Base-by-base conservation (phyloP, 1,140 invertebrate species). In the Halyomorpha halys region DNA sequence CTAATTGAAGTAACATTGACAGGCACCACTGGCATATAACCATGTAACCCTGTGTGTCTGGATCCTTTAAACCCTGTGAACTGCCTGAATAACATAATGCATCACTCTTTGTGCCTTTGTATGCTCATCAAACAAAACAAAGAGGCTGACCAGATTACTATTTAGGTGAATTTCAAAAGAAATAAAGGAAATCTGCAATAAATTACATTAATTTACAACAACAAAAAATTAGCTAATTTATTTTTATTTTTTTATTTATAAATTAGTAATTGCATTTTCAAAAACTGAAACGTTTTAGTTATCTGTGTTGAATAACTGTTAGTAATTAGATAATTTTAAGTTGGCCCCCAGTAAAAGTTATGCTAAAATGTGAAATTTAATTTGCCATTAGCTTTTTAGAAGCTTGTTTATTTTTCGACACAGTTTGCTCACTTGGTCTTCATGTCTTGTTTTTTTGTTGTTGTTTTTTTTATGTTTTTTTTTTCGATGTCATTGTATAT, bases 11-110 rank as follows among this genome's bases (percentile, higher is more conserved):
- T 39, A 11, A 9, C 34, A 39, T 39, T 23, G 21, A 23, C 44
- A 56, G 18, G 15, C 62, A 34, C n/a, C 47, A 64, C 25, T 39
- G 30, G 19, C 16, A 4, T 53, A 18, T 64, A 51, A 54, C 49
- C 51, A 59, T 53, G 27, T 64, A 51, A 54, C 49, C 51, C 56
- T 65, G 63, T 65, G 63, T 65, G 63, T 65, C 54, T 65, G 63
- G 63, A 18, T 65, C 63, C 63, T 60, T 47, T 21, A 51, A 51
- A 63, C 27, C 44, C 61, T 30, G 19, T 23, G 15, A 56, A 19
- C 53, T 25, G 15, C 53, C 19, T 19, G 23, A 56, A 56, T 4
- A 23, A 25, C 18, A 56, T 49, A 27, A 23, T 23, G 53, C 53
- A 56, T 56, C 23, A 56, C 53, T 45, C 61, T 47, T 62, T 62